These are phyloP conservation scores for Brachirus orientalis DNA, from an alignment of 2,113 vertebrate genomes.

Conservation along the genomic window DNA sequence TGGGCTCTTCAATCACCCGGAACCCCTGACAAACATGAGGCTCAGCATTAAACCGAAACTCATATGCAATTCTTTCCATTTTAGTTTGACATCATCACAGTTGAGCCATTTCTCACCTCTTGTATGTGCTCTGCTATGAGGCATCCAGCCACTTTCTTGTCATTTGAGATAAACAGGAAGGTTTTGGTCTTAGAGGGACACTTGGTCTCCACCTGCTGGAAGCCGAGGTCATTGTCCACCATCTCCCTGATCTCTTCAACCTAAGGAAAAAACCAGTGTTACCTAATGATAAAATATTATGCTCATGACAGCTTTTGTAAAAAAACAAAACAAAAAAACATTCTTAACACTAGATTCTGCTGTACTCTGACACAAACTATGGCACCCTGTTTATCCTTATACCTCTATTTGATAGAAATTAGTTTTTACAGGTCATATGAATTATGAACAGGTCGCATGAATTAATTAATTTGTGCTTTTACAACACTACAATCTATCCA, in stretches of 20 bases:
- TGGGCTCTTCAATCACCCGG: conserved; percentile 94
- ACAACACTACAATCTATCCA: too few species aligned
- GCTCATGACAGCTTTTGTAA: background rate
- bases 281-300: background rate
- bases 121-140: conserved; percentile 99
- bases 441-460: too few species aligned
- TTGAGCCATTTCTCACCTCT: conserved; percentile 91
- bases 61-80: background rate
- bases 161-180: conserved; percentile 96
- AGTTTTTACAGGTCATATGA: background rate
- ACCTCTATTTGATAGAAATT: background rate
- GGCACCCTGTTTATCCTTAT: too few species aligned
- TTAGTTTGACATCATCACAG: too few species aligned
- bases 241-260: conserved; percentile 99
- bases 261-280: conserved; percentile 67
- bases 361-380: background rate
- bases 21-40: conserved; percentile 84
- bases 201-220: conserved; percentile 94
- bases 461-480: background rate
- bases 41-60: background rate
- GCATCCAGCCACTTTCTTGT: conserved; percentile 97
- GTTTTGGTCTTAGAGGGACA: conserved; percentile 97
- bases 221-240: conserved; percentile 98
- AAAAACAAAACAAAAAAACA: too few species aligned
- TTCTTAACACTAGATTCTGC: background rate